These are phyloP conservation scores for Periophthalmus modestus DNA, from an alignment of 2,113 vertebrate species.

Conservation along the genomic window DNA sequence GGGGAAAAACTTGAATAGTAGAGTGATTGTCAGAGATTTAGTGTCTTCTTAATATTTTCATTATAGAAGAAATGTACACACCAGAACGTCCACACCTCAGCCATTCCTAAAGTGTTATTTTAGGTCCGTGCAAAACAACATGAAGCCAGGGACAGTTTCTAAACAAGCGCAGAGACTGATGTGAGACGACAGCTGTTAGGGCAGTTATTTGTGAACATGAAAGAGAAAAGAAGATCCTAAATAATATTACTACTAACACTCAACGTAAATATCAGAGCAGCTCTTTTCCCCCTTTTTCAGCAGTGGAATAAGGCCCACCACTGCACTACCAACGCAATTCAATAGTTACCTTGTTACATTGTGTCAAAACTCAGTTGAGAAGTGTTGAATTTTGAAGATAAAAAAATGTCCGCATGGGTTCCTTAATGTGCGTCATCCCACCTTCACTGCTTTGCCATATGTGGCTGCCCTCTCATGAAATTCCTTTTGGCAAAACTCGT, in stretches of 20 bases:
- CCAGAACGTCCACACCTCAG: constrained; percentile 17
- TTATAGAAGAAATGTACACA: constrained; percentile 6
- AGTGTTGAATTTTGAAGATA: constrained; percentile 21
- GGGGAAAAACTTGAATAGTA: constrained; percentile 26
- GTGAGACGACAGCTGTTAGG: constrained; percentile 3
- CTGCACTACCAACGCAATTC: constrained; percentile 9
- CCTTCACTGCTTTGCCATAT: constrained; percentile 31
- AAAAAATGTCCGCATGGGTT: not conserved
- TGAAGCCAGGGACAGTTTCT: constrained; percentile 15
- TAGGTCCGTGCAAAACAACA: constrained; percentile 14
- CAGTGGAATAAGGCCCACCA: constrained; percentile 24
- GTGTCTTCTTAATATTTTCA: constrained; percentile 7
- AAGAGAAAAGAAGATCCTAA: constrained; percentile 28
- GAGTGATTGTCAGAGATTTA: constrained; percentile 65
- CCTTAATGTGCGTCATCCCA: constrained; percentile 19
- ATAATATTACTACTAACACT: constrained; percentile 38
- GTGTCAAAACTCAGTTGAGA: constrained; percentile 12
- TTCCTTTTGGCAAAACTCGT: constrained; percentile 26
- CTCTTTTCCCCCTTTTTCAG: constrained; percentile 30
- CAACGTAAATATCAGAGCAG: constrained; percentile 54
- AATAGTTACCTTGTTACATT: not conserved
- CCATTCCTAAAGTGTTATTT: constrained; percentile 8
- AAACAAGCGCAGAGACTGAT: constrained; percentile 19
- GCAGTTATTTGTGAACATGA: constrained; percentile 20
- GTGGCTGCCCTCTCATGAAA: constrained; percentile 30